A percentile compares a stretch with the other conserved stretches of the same genome.
These are phyloP conservation scores for Cyprichromis sp. DNA, from an alignment of 2,113 vertebrate genomes.

Conservation along the genomic window DNA sequence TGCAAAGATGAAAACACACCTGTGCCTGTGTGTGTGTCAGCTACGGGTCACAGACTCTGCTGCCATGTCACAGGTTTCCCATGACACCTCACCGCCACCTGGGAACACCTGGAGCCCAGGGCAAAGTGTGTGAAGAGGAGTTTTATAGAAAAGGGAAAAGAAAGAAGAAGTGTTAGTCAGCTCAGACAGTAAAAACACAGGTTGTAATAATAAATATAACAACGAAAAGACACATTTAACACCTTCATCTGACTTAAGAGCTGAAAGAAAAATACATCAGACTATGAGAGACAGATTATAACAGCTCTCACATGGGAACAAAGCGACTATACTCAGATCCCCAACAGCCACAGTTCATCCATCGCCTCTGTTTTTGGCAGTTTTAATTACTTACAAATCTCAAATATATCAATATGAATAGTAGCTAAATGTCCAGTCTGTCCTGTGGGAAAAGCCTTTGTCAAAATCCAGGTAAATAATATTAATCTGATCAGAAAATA, in stretches of 20 bases:
- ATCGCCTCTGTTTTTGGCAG: neutral
- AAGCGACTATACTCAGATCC: neutral
- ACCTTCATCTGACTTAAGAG: neutral
- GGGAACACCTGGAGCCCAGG: slow-evolving; percentile 43
- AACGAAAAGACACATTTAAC: neutral
- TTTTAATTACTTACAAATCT: neutral
- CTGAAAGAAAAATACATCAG: neutral
- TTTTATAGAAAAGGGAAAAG: neutral
- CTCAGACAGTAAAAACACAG: neutral
- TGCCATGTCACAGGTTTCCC: slow-evolving; percentile 49
- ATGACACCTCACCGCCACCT: slow-evolving; percentile 62
- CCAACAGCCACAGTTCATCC: neutral
- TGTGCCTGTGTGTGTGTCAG: slow-evolving; percentile 14
- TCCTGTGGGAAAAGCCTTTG: neutral
- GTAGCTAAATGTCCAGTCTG: neutral
- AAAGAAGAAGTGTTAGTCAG: neutral
- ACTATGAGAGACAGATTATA: neutral
- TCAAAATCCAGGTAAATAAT: neutral
- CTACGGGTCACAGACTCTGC: slow-evolving; percentile 39
- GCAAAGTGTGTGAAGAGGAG: neutral
- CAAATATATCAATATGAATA: neutral
- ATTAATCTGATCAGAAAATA: neutral
- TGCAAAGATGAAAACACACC: neutral
- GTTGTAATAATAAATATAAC: neutral
- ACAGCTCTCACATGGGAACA: neutral